Evolutionary conservation across 2,888 invertebrate genomes (phyloP), one percentile per base, ranked within the genome.

Genomic region (Ceratothoa steindachneri): DNA sequence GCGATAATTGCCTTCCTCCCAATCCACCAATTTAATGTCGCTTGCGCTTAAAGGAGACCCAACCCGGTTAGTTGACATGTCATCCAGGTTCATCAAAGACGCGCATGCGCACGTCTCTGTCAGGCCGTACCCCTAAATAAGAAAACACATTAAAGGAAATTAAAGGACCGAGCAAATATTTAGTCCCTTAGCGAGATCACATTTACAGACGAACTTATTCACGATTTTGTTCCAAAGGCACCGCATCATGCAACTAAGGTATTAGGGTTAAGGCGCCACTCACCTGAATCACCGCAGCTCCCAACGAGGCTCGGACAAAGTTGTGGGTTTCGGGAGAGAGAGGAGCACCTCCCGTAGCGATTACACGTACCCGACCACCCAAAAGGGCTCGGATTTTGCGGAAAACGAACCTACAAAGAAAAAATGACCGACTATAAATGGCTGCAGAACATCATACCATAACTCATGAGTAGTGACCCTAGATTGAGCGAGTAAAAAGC

Each of bases 81-180:
- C 93, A 82, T 87, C 83, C 51, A 67, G 30, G 73, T 81, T 79
- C 81, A 81, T 81, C 4, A 80, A 70, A 0, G 78, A 78, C 1
- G 96, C 97, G 82, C 94, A 93, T 0, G 97, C 96, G 81, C 93
- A 93, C 19, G 97, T 96, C 88, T 99, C 98, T 0, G 98, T 99
- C 78, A 99, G 89, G 1, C 98, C 98, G 86, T 97, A 98, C 71
- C 97, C 97, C 77, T 72, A 53, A 7, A 52, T 30, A 28, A n/a
- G 28, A 29, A 31, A 53, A 55, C 15, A 1, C 22, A 64, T 19
- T 64, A 64, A 27, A n/a, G n/a, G n/a, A n/a, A n/a, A n/a, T 15
- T 51, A 51, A n/a, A n/a, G n/a, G n/a, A n/a, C n/a, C n/a, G n/a
- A n/a, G n/a, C n/a, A n/a, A n/a, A n/a, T n/a, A n/a, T n/a, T n/a